These are phyloP conservation scores for Nycticryphes semicollaris DNA, from an alignment of 2,113 vertebrate species.

Conservation along the genomic window DNA sequence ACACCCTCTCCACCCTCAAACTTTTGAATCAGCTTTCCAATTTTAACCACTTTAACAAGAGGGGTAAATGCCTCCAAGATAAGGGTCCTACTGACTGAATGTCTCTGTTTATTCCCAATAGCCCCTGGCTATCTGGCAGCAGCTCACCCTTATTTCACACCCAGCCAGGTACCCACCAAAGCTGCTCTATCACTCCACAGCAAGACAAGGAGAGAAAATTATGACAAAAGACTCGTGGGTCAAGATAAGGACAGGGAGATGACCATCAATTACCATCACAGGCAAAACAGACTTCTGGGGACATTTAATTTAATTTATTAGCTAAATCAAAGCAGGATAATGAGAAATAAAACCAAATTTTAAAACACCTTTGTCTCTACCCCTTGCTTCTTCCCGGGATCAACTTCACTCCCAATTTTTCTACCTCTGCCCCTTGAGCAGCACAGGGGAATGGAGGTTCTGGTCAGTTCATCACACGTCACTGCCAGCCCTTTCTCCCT, in stretches of 20 bases:
- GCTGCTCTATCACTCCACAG: neutral
- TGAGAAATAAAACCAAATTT: no score
- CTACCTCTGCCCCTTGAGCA: neutral
- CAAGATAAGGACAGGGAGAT: neutral
- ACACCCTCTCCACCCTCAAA: neutral
- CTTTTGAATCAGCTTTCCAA: neutral
- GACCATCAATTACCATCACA: neutral
- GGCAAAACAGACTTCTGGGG: neutral
- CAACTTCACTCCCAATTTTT: neutral
- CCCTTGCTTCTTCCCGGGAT: neutral
- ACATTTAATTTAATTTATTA: neutral
- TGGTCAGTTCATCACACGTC: neutral
- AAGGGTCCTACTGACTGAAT: neutral
- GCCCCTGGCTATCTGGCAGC: neutral
- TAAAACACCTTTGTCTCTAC: no score
- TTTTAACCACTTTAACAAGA: conserved; percentile 19
- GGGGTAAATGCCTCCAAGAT: conserved; percentile 27
- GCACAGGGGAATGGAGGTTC: neutral
- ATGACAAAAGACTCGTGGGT: neutral
- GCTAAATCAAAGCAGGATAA: neutral
- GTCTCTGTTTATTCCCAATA: neutral
- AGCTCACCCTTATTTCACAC: neutral
- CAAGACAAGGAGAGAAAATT: neutral
- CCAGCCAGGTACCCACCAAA: neutral
- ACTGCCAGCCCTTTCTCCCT: neutral